These are phyloP conservation scores for Drosophila aff. DNA, from an alignment of 1,140 invertebrate species.

Conservation along the genomic window DNA sequence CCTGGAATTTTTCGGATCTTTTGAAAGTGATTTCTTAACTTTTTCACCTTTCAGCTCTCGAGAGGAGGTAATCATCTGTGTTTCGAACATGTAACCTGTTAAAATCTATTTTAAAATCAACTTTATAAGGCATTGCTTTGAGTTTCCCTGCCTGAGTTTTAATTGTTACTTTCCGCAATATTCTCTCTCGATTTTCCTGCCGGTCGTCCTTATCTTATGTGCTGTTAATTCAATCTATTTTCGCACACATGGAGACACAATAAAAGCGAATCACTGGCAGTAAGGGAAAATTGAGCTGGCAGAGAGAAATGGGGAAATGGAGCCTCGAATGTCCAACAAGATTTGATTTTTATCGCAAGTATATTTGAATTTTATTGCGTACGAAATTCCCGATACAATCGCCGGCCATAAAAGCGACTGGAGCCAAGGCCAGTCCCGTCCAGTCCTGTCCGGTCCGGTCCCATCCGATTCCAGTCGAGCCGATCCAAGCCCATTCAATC, in stretches of 20 bases:
- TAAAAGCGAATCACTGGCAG: slow-evolving; percentile 36
- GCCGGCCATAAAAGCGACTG: slow-evolving; percentile 75
- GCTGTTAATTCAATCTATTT: slow-evolving; percentile 30
- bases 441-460: neutral
- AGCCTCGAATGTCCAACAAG: slow-evolving; percentile 73
- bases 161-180: neutral
- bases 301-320: slow-evolving; percentile 13
- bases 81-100: neutral
- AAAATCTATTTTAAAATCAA: neutral
- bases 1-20: slow-evolving; percentile 47
- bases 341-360: slow-evolving; percentile 85
- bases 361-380: slow-evolving; percentile 85
- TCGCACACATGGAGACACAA: slow-evolving; percentile 28
- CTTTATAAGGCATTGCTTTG: neutral
- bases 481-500: neutral
- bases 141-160: neutral
- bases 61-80: slow-evolving; percentile 5
- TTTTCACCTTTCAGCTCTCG: slow-evolving; percentile 17
- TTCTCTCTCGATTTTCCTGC: neutral
- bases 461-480: neutral
- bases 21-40: slow-evolving; percentile 46
- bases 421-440: slow-evolving; percentile 54
- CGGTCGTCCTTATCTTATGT: slow-evolving; percentile 14
- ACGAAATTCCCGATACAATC: slow-evolving; percentile 81
- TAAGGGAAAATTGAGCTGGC: slow-evolving; percentile 53